A percentile compares a stretch with the other conserved stretches of the same genome.
phyloP scores from a whole-genome alignment of 2,797 vertebrate species.

The Diceros bicornis region DNA sequence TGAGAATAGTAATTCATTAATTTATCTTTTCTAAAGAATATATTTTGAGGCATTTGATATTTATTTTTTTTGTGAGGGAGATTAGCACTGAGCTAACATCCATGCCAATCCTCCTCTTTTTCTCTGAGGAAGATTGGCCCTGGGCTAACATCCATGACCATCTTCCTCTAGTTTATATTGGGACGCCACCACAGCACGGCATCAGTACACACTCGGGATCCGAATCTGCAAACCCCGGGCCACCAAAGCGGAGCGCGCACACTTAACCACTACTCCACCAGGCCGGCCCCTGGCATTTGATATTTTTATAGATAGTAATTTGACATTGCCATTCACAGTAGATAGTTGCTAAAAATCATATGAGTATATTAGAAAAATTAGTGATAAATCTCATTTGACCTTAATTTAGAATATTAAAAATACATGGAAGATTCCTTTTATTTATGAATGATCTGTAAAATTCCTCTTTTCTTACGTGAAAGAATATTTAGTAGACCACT shows the following conservation, averaged over 20 bases:
- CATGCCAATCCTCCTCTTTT: too few relatives aligned
- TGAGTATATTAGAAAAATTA: background rate
- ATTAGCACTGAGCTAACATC: too few relatives aligned
- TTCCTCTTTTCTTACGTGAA: background rate
- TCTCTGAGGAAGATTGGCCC: too few relatives aligned
- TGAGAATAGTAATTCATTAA: background rate
- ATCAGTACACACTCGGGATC: too few relatives aligned
- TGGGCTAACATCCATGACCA: too few relatives aligned
- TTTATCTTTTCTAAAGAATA: background rate
- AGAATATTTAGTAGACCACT: background rate
- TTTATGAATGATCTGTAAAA: background rate
- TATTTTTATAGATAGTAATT: conserved; percentile 20
- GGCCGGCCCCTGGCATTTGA: background rate
- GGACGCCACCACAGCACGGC: too few relatives aligned
- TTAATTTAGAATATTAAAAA: conserved; percentile 45
- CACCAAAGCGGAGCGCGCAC: too few relatives aligned
- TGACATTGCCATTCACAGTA: background rate
- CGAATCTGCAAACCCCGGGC: too few relatives aligned
- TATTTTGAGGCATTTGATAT: background rate
- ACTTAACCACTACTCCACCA: too few relatives aligned
- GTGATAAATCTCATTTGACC: background rate
- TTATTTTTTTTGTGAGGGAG: background rate
- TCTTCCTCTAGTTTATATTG: too few relatives aligned
- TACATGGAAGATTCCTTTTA: background rate
- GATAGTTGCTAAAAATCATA: background rate